Percentiles rank a stretch among this genome's conserved stretches.
Conservation (phyloP, 2,113 vertebrate species). For the Hipposideros armiger region DNA sequence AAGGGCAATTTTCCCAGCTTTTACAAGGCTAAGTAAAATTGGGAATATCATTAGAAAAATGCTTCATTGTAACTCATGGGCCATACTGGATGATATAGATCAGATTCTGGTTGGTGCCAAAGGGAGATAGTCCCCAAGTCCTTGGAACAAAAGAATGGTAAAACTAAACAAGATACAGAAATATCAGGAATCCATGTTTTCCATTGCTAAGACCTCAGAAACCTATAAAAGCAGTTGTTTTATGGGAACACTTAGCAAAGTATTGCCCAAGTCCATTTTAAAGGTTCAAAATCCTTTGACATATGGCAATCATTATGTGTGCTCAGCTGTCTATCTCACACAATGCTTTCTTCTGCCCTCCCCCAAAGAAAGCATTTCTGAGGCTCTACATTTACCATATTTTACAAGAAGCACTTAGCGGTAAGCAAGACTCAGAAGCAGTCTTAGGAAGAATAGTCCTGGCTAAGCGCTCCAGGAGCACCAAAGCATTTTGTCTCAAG, state of each 20-base stretch:
- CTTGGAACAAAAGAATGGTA: constrained; percentile 72
- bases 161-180: constrained; percentile 80
- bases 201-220: constrained; percentile 83
- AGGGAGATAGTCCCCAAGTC: constrained; percentile 35
- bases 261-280: constrained; percentile 83
- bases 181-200: constrained; percentile 84
- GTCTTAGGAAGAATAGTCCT: constrained; percentile 81
- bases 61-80: background rate
- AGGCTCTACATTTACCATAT: constrained; percentile 80
- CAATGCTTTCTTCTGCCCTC: constrained; percentile 79
- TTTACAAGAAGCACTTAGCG: constrained; percentile 87
- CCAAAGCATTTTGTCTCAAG: constrained; percentile 79
- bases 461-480: constrained; percentile 76
- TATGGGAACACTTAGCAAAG: constrained; percentile 85
- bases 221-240: constrained; percentile 84
- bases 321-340: constrained; percentile 86
- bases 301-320: constrained; percentile 89
- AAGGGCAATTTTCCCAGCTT: background rate
- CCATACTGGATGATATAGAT: background rate
- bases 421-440: constrained; percentile 83
- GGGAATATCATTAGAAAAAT: constrained; percentile 15
- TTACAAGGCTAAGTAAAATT: constrained; percentile 51
- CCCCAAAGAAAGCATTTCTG: constrained; percentile 82
- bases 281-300: constrained; percentile 85
- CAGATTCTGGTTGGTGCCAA: constrained; percentile 37